Percentiles rank a stretch among this genome's conserved stretches.
phyloP scores from a whole-genome alignment of 2,113 vertebrate genomes.

The Cyprinus carpio region DNA sequence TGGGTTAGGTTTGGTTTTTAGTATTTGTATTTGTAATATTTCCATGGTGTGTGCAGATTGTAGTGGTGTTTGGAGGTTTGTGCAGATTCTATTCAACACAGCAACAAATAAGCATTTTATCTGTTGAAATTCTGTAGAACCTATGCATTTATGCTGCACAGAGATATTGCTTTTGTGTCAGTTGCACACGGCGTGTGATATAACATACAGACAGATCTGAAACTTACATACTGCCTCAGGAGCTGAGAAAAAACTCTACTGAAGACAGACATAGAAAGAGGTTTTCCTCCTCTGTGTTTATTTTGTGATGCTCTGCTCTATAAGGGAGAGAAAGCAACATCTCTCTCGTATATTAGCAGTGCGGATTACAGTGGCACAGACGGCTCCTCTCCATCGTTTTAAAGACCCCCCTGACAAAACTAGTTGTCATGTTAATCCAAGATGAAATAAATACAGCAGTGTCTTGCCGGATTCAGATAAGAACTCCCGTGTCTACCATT shows the following conservation, averaged over 20 bases:
- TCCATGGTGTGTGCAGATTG: not conserved
- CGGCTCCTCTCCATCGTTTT: constrained; percentile 96
- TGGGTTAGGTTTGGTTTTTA: not conserved
- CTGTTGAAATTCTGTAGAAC: constrained; percentile 59
- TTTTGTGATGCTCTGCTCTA: constrained; percentile 89
- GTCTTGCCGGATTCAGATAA: constrained; percentile 98
- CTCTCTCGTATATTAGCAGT: constrained; percentile 99
- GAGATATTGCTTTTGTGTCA: not conserved
- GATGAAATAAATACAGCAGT: constrained; percentile 99
- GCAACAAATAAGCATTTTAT: constrained; percentile 79
- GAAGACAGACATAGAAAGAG: not conserved
- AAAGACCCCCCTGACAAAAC: constrained; percentile 99
- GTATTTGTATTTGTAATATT: too few relatives aligned
- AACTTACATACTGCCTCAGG: not conserved
- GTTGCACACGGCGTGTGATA: not conserved
- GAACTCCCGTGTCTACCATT: constrained; percentile 79
- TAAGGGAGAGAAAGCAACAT: constrained; percentile 92
- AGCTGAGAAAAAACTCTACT: not conserved
- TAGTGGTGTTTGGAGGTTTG: constrained; percentile 77
- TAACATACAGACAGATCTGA: not conserved
- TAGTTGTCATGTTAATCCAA: constrained; percentile 99
- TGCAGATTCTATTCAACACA: constrained; percentile 67
- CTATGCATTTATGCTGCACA: not conserved
- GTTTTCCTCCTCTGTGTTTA: constrained; percentile 72
- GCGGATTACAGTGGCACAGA: constrained; percentile 98